Evolutionary conservation across 2,797 vertebrate genomes (phyloP).

Genomic region (Bucorvus abyssinicus): DNA sequence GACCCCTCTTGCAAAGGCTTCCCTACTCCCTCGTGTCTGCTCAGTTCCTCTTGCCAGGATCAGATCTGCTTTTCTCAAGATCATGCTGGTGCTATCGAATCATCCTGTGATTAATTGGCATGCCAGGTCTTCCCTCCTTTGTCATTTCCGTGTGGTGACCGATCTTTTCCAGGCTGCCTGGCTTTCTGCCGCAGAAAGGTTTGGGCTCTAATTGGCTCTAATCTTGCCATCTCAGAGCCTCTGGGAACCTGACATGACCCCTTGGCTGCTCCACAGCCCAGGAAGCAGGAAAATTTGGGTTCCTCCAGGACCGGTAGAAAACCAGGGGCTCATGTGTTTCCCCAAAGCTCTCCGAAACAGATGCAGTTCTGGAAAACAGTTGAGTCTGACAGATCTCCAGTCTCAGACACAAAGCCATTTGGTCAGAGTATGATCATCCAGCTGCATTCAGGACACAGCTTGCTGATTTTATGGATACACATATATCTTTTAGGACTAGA

Average conservation of each 20-base stretch:
- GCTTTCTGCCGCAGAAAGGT: not conserved
- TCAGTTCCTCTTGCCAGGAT: not conserved
- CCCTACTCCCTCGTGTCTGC: not conserved
- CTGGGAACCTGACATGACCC: not conserved
- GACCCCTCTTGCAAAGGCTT: not conserved
- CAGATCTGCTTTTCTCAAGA: not conserved
- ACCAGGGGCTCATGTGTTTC: not conserved
- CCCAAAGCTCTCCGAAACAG: constrained; percentile 42
- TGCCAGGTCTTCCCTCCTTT: not conserved
- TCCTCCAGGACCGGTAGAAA: not conserved
- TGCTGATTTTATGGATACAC: constrained; percentile 64
- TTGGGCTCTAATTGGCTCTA: not conserved
- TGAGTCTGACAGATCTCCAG: constrained; percentile 18
- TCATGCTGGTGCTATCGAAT: not conserved
- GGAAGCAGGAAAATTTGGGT: not conserved
- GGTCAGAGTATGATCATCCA: constrained; percentile 57
- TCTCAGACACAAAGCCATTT: constrained; percentile 51
- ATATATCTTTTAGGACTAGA: constrained; percentile 59
- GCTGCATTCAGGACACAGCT: constrained; percentile 61
- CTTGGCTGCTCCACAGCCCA: not conserved
- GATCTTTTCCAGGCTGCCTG: not conserved
- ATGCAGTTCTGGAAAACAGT: constrained; percentile 40
- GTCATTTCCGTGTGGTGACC: not conserved
- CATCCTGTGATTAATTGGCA: not conserved
- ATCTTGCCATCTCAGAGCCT: not conserved